A percentile compares a stretch with the other conserved stretches of the same genome.
Evolutionary conservation across 2,888 invertebrate species (phyloP).

Genomic region (Andrena praecox): DNA sequence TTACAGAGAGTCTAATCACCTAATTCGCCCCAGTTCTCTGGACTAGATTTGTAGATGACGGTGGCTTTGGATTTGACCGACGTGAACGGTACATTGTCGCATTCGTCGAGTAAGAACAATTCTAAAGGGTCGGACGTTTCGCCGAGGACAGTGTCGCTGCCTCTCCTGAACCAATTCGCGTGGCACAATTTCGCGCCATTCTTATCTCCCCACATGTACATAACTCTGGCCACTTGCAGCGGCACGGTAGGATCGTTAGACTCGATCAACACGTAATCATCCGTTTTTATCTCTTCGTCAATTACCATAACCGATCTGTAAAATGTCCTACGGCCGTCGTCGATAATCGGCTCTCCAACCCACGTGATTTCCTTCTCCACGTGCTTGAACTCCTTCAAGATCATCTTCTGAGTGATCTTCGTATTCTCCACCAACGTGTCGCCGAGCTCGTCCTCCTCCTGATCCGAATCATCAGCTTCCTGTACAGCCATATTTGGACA

Average conservation of each 20-base stretch:
- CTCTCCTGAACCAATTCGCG: conserved; percentile 90
- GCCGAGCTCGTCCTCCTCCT: conserved; percentile 85
- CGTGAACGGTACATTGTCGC: conserved; percentile 89
- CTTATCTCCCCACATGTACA: conserved; percentile 91
- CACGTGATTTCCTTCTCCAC: conserved; percentile 87
- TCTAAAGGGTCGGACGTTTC: conserved; percentile 92
- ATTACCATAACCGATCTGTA: conserved; percentile 82
- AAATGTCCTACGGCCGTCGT: conserved; percentile 86
- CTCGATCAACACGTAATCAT: conserved; percentile 91
- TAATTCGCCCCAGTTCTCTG: conserved; percentile 88
- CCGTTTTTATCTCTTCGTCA: conserved; percentile 86
- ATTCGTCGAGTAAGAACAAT: conserved; percentile 91
- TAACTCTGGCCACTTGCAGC: conserved; percentile 89
- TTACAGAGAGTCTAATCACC: conserved; percentile 86
- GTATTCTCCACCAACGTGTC: conserved; percentile 72
- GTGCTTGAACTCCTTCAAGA: conserved; percentile 81
- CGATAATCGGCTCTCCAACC: conserved; percentile 87
- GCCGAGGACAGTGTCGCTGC: conserved; percentile 91
- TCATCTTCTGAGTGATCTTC: conserved; percentile 67
- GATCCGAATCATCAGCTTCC: conserved; percentile 89
- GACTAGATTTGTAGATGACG: conserved; percentile 83
- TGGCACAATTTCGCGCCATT: conserved; percentile 88
- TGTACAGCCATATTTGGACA: conserved; percentile 92
- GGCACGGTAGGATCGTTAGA: conserved; percentile 89
- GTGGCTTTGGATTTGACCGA: conserved; percentile 84